phyloP scores from a whole-genome alignment of 2,113 vertebrate species.

The Tetraodon nigroviridis region DNA sequence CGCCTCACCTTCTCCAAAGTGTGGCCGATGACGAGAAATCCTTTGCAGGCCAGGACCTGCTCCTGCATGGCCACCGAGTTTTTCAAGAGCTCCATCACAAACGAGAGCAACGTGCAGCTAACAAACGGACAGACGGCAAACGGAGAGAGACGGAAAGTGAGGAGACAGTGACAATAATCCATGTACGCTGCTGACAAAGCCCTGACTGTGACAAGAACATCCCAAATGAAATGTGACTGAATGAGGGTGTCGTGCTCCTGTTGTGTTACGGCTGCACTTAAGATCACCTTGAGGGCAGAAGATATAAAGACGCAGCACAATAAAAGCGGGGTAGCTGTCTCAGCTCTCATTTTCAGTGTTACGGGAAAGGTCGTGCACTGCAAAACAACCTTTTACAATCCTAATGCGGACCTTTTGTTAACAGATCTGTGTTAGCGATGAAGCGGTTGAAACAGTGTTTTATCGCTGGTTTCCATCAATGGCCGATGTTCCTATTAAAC shows the following conservation, averaged over 20 bases:
- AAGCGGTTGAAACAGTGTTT: too few species aligned
- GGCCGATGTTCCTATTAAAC: too few species aligned
- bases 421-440: too few species aligned
- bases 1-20: conserved; percentile 91
- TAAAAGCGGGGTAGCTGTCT: background rate
- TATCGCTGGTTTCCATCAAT: too few species aligned
- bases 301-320: conserved; percentile 9
- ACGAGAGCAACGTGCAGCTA: conserved; percentile 92
- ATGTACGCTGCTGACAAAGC: conserved; percentile 56
- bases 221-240: conserved; percentile 56
- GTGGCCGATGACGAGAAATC: conserved; percentile 96
- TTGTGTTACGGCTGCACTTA: conserved; percentile 34
- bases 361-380: conserved; percentile 1
- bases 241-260: conserved; percentile 50
- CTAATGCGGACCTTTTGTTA: too few species aligned
- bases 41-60: conserved; percentile 95
- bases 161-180: conserved; percentile 41
- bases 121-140: conserved; percentile 26
- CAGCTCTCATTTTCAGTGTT: conserved; percentile 9
- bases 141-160: background rate
- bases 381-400: background rate
- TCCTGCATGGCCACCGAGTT: conserved; percentile 98
- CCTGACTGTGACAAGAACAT: conserved; percentile 45
- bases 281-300: conserved; percentile 43
- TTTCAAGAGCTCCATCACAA: conserved; percentile 96